Evolutionary conservation across 2,797 vertebrate genomes (phyloP), one percentile per base, ranked within the genome.

Genomic region (Poecilia gillii): DNA sequence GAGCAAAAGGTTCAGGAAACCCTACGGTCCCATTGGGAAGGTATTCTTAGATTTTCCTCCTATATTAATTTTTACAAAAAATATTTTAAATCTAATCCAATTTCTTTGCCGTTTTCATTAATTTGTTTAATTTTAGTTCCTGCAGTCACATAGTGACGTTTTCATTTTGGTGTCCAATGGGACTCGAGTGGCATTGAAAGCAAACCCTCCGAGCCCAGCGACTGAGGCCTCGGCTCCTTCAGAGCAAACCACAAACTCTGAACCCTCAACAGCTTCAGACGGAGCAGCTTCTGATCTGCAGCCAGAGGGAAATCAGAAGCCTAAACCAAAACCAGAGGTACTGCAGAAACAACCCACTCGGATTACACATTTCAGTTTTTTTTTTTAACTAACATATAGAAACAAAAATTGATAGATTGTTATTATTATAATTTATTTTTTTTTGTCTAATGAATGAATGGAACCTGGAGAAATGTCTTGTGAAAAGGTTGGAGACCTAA

Each of bases 1-100:
- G 98, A 97, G 96, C 91, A 99, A 97, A 93, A 97, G 94, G 83
- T 99, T 97, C 76, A 96, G 95, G 75, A 99, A 97, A 81, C 95
- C 97, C 4, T 90, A 94, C 11, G 98, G 98, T 73, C 93, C 97
- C 2, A 95, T 99, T 64, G 94, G 95, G 73, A 99, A 99, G 97
- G 98, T 99, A 78, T 46, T 55, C 87, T 68, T 82, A 2, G 0
- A 62, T 73, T 82, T 1, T 36, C 47, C 45, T 23, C 66, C 55
- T 72, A 0, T 16, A 1, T 36, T 45, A 4, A 25, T 6, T 33
- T 33, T 14, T 20, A 47, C 1, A 18, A 11, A 11, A 11, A 12
- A 31, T 84, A 81, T 43, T 51, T 2, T 51, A 72, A 20, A 74
- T 70, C 3, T 68, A n/a, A 75, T 33, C 5, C 14, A 4, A 5